phyloP scores from a whole-genome alignment of 2,888 invertebrate species.

The Myopa testacea region DNA sequence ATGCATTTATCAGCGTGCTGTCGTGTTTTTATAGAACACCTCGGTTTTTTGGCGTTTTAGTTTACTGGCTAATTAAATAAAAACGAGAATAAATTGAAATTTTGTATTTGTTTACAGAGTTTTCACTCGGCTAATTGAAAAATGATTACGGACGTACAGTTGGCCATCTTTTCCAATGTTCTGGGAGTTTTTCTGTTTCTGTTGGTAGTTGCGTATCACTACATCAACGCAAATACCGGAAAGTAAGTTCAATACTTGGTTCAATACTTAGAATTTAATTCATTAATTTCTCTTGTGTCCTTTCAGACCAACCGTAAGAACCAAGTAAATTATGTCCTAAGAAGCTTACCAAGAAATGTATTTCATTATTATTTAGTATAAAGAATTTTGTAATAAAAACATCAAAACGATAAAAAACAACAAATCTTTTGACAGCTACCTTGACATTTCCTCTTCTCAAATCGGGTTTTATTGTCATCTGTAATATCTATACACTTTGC shows the following conservation, averaged over 20 bases:
- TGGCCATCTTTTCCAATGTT: constrained; percentile 95
- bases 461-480: not conserved
- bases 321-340: constrained; percentile 40
- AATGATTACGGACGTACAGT: constrained; percentile 97
- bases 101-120: not conserved
- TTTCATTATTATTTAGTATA: constrained; percentile 22
- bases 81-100: not conserved
- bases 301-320: constrained; percentile 46
- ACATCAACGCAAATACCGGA: constrained; percentile 85
- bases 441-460: not conserved
- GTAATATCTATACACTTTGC: not conserved
- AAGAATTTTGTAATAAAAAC: constrained; percentile 45
- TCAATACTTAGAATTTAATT: not conserved
- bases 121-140: constrained; percentile 36
- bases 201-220: constrained; percentile 96
- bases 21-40: too few relatives aligned
- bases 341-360: not conserved
- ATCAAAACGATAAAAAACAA: constrained; percentile 50
- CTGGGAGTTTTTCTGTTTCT: constrained; percentile 92
- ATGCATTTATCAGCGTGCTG: too few relatives aligned
- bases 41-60: not conserved
- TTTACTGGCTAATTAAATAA: too few relatives aligned
- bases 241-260: constrained; percentile 52
- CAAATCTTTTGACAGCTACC: constrained; percentile 13
- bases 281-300: not conserved